phyloP scores from a whole-genome alignment of 2,888 invertebrate species.

The Lithophane socia region DNA sequence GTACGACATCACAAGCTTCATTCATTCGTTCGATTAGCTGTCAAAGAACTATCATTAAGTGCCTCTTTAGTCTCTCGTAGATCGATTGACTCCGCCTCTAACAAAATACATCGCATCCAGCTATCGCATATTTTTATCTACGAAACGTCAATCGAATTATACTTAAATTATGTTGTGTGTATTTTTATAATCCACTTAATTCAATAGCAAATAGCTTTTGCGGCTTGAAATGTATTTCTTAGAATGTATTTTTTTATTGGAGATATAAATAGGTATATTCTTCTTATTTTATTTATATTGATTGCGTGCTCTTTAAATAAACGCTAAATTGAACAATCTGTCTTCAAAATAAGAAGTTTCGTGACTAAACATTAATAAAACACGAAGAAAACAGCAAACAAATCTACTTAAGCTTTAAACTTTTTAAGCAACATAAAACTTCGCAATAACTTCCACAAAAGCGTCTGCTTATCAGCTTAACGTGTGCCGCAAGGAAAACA shows the following conservation, averaged over 20 bases:
- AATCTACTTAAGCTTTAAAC: slow-evolving; percentile 54
- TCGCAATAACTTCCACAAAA: slow-evolving; percentile 55
- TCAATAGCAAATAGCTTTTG: slow-evolving; percentile 37
- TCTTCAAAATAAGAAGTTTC: slow-evolving; percentile 17
- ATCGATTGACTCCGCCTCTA: slow-evolving; percentile 51
- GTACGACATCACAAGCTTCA: slow-evolving; percentile 45
- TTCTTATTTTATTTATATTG: slow-evolving; percentile 3
- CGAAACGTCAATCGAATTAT: slow-evolving; percentile 37
- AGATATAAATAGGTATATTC: background rate
- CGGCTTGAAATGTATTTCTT: slow-evolving; percentile 25
- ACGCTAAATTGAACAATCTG: background rate
- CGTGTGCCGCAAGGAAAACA: slow-evolving; percentile 60
- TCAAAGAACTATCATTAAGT: slow-evolving; percentile 62
- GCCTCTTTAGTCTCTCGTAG: slow-evolving; percentile 39
- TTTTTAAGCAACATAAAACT: slow-evolving; percentile 59
- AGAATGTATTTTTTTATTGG: slow-evolving; percentile 12
- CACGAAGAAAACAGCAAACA: slow-evolving; percentile 46
- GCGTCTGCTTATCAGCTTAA: slow-evolving; percentile 53
- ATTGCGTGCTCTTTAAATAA: slow-evolving; percentile 18
- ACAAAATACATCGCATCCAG: slow-evolving; percentile 46
- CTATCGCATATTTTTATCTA: slow-evolving; percentile 57
- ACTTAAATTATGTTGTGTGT: slow-evolving; percentile 5
- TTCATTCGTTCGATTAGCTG: slow-evolving; percentile 53
- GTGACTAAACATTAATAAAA: slow-evolving; percentile 34
- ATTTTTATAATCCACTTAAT: slow-evolving; percentile 42